Conservation (phyloP, 2,888 invertebrate genomes). For the Ashinkailepas kermadecensis region DNA sequence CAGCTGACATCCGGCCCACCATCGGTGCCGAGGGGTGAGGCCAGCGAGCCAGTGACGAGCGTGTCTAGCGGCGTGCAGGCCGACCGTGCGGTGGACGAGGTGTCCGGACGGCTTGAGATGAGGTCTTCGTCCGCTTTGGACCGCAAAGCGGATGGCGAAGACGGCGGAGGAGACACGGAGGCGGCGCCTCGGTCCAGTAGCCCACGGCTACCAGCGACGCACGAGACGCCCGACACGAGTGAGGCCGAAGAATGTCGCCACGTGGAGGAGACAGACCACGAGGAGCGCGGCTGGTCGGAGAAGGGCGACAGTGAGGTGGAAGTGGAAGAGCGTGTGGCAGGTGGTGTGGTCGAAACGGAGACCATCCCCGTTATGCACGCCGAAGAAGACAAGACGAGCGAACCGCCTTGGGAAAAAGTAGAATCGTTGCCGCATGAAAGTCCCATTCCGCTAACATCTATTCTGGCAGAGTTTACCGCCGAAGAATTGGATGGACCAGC, state of each 20-base stretch:
- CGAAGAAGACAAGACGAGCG: too few relatives aligned
- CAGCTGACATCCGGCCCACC: too few relatives aligned
- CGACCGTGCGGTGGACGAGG: slow-evolving; percentile 2
- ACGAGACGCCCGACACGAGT: background rate
- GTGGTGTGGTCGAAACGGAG: background rate
- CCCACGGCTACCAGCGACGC: background rate
- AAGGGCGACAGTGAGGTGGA: background rate
- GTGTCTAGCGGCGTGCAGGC: background rate
- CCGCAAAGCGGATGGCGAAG: background rate
- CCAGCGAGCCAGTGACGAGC: background rate
- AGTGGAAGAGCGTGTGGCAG: background rate
- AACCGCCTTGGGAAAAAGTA: too few relatives aligned
- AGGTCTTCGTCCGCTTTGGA: slow-evolving; percentile 8
- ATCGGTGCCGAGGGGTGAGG: too few relatives aligned
- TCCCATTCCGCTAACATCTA: too few relatives aligned
- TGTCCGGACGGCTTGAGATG: background rate
- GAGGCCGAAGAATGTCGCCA: background rate
- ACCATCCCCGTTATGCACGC: too few relatives aligned
- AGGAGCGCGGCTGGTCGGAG: background rate
- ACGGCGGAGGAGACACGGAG: background rate
- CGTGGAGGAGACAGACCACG: background rate
- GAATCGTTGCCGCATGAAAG: too few relatives aligned
- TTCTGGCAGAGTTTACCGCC: too few relatives aligned
- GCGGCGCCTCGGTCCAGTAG: slow-evolving; percentile 8
- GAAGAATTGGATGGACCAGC: too few relatives aligned